Percentiles rank a stretch among this genome's conserved stretches.
These are phyloP conservation scores for Hylia prasina DNA, from an alignment of 2,113 vertebrate species.

Conservation along the genomic window DNA sequence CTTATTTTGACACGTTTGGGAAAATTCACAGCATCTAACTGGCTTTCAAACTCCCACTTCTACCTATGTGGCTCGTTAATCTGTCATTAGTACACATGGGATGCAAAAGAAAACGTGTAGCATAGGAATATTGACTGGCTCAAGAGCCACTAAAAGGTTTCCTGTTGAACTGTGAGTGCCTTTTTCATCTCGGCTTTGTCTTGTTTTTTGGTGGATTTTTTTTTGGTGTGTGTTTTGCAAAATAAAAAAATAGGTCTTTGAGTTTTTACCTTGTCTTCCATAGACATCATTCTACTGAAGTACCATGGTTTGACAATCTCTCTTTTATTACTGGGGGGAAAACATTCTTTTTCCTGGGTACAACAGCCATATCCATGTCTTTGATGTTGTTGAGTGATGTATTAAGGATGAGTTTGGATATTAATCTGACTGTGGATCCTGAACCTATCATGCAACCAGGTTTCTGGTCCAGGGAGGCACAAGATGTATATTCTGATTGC, in stretches of 20 bases:
- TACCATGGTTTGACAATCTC: background rate
- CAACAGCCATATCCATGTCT: background rate
- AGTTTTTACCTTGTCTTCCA: background rate
- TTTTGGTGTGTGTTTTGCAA: background rate
- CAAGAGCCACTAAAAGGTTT: conserved; percentile 12
- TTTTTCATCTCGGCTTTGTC: background rate
- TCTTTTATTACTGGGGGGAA: background rate
- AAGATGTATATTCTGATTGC: background rate
- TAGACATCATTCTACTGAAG: background rate
- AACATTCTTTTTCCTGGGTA: background rate
- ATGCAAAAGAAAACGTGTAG: background rate
- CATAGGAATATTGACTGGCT: background rate
- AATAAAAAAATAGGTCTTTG: background rate
- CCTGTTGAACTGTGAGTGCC: background rate
- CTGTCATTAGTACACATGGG: conserved; percentile 39
- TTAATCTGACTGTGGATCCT: background rate
- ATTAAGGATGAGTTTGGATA: background rate
- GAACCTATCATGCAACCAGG: background rate
- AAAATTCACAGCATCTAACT: conserved; percentile 54
- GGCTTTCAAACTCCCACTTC: conserved; percentile 61
- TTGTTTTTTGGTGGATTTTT: background rate
- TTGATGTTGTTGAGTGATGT: background rate
- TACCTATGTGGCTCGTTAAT: conserved; percentile 40
- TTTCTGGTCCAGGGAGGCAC: background rate
- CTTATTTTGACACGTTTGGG: conserved; percentile 65